A percentile compares a stretch with the other conserved stretches of the same genome.
phyloP scores from a whole-genome alignment of 2,888 invertebrate species.

The Anorthoa munda region DNA sequence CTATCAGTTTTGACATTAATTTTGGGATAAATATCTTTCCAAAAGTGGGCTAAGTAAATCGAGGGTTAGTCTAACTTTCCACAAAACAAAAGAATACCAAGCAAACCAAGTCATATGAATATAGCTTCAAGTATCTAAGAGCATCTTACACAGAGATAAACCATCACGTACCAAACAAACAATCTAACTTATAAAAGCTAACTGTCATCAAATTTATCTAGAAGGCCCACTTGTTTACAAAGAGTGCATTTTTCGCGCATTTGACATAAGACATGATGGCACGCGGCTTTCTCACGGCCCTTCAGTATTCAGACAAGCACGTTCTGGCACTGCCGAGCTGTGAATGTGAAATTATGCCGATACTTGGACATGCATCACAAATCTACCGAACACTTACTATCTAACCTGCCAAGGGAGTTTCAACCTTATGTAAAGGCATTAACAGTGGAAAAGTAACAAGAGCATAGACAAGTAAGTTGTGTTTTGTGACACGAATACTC shows the following conservation, averaged over 20 bases:
- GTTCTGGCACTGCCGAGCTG: conserved; percentile 73
- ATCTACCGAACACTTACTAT: conserved; percentile 49
- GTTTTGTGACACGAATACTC: conserved; percentile 74
- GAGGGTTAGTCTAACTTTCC: background rate
- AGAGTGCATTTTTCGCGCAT: conserved; percentile 69
- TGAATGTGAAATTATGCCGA: conserved; percentile 84
- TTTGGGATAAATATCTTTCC: no score
- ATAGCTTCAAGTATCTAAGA: background rate
- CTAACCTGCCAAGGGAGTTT: conserved; percentile 53
- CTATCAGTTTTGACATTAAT: no score
- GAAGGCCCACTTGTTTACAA: conserved; percentile 57
- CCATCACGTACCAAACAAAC: conserved; percentile 23
- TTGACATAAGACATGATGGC: conserved; percentile 74
- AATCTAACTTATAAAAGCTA: conserved; percentile 43
- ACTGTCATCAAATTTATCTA: conserved; percentile 52
- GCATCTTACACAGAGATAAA: background rate
- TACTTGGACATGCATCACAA: conserved; percentile 70
- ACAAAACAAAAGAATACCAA: background rate
- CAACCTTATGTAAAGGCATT: conserved; percentile 51
- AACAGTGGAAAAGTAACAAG: conserved; percentile 30
- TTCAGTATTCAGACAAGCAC: conserved; percentile 74
- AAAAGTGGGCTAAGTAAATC: no score
- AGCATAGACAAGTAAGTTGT: conserved; percentile 37
- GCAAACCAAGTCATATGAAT: background rate
- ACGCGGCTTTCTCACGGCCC: conserved; percentile 86